Percentiles rank a stretch among this genome's conserved stretches.
These are phyloP conservation scores for Cheilosia vernalis DNA, from an alignment of 2,888 invertebrate genomes.

Conservation along the genomic window DNA sequence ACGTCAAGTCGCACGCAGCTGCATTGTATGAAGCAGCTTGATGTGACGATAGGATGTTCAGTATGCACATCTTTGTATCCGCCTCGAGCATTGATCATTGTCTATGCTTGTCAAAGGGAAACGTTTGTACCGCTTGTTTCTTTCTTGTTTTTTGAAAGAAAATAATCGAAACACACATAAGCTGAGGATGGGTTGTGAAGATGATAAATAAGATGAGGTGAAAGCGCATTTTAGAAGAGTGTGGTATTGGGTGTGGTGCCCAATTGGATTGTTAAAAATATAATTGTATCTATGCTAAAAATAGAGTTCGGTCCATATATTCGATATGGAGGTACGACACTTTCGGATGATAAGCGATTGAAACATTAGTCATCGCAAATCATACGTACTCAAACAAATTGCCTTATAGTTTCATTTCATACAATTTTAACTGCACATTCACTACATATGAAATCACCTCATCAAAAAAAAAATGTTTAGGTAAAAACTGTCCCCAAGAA, in stretches of 20 bases:
- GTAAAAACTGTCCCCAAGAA: too few species aligned
- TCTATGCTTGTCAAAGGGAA: slow-evolving; percentile 57
- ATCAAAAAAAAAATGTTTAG: too few species aligned
- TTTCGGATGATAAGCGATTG: too few species aligned
- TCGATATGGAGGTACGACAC: too few species aligned
- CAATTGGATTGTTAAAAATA: too few species aligned
- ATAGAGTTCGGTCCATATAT: too few species aligned
- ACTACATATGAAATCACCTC: too few species aligned
- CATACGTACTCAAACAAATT: too few species aligned
- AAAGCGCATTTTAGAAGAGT: not conserved
- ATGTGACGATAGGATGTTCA: slow-evolving; percentile 39
- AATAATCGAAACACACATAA: slow-evolving; percentile 40
- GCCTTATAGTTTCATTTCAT: too few species aligned
- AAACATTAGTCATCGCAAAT: too few species aligned
- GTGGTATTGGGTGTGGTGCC: not conserved
- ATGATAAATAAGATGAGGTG: slow-evolving; percentile 33
- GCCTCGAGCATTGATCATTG: slow-evolving; percentile 56
- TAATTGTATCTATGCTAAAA: too few species aligned
- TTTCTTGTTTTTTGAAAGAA: not conserved
- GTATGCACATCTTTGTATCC: slow-evolving; percentile 39
- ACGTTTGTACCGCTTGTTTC: slow-evolving; percentile 68
- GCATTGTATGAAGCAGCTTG: slow-evolving; percentile 19
- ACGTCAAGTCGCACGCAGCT: slow-evolving; percentile 50
- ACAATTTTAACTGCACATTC: too few species aligned
- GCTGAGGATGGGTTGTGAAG: slow-evolving; percentile 24